Evolutionary conservation across 2,888 invertebrate species (phyloP).

Genomic region (Heliconius hortense): DNA sequence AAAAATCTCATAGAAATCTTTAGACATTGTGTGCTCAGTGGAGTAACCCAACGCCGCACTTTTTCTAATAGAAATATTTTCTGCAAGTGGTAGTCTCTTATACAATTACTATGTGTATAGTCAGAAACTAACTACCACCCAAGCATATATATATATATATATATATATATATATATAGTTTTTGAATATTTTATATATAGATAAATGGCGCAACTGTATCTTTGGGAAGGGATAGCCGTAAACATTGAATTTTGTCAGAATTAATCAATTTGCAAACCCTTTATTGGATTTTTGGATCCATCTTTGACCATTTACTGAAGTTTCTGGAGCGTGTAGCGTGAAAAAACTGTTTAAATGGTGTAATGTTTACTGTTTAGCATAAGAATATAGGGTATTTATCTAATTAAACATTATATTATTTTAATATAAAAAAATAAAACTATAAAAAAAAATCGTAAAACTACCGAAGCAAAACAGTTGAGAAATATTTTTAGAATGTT

Average conservation of each 20-base stretch:
- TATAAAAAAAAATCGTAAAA: background rate
- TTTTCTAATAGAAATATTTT: no score
- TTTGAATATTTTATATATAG: background rate
- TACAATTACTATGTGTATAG: no score
- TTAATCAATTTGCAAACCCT: constrained; percentile 39
- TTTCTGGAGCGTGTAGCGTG: background rate
- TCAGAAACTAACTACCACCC: no score
- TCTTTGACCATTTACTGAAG: constrained; percentile 34
- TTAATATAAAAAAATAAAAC: background rate
- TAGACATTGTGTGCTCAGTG: no score
- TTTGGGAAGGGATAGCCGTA: background rate
- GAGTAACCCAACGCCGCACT: no score
- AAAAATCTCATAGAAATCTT: no score
- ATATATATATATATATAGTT: no score
- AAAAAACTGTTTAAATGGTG: background rate
- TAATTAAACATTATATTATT: background rate
- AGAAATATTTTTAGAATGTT: background rate
- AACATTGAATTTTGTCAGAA: constrained; percentile 35
- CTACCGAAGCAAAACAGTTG: background rate
- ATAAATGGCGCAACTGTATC: background rate
- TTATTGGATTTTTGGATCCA: constrained; percentile 37
- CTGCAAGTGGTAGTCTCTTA: no score
- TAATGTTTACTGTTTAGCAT: background rate
- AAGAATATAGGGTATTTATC: background rate
- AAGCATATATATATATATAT: no score